These are phyloP conservation scores for Hyposmocoma kahamanoa DNA, from an alignment of 1,140 invertebrate species.

Conservation along the genomic window DNA sequence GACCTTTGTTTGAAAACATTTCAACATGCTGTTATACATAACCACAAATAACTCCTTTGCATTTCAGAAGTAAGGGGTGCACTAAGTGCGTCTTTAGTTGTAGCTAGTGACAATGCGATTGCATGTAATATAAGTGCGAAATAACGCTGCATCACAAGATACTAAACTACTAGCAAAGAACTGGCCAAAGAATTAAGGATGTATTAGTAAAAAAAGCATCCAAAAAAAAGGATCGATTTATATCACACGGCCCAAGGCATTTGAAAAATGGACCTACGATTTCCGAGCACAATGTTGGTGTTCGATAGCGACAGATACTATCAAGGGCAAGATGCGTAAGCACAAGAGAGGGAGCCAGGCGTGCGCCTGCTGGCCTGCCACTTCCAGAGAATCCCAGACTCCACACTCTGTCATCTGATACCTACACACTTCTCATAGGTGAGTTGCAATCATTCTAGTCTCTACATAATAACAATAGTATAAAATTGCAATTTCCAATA, in stretches of 20 bases:
- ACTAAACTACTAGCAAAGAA: slow-evolving; percentile 58
- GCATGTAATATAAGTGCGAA: slow-evolving; percentile 52
- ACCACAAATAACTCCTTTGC: slow-evolving; percentile 36
- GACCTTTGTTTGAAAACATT: slow-evolving; percentile 46
- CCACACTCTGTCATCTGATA: slow-evolving; percentile 54
- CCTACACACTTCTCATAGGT: slow-evolving; percentile 44
- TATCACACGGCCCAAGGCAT: slow-evolving; percentile 63
- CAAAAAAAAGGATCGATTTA: slow-evolving; percentile 64
- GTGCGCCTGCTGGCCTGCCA: slow-evolving; percentile 60
- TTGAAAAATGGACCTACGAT: slow-evolving; percentile 70
- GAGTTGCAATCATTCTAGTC: slow-evolving; percentile 8
- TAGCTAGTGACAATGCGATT: slow-evolving; percentile 66
- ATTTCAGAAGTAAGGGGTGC: slow-evolving; percentile 65
- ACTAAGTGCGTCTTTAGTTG: slow-evolving; percentile 62
- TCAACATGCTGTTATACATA: slow-evolving; percentile 24
- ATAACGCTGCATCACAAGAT: slow-evolving; percentile 38
- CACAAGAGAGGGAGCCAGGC: slow-evolving; percentile 66
- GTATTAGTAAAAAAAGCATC: slow-evolving; percentile 54
- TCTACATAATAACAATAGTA: background rate
- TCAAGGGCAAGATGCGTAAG: slow-evolving; percentile 67
- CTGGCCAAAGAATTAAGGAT: slow-evolving; percentile 69
- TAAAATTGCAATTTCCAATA: too few relatives aligned
- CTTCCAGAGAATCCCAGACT: slow-evolving; percentile 49
- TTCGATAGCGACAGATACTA: slow-evolving; percentile 56
- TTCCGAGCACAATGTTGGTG: slow-evolving; percentile 53